Percentiles rank a stretch among this genome's conserved stretches.
Conservation (phyloP, 2,113 vertebrate species). For the Vombatus ursinus region DNA sequence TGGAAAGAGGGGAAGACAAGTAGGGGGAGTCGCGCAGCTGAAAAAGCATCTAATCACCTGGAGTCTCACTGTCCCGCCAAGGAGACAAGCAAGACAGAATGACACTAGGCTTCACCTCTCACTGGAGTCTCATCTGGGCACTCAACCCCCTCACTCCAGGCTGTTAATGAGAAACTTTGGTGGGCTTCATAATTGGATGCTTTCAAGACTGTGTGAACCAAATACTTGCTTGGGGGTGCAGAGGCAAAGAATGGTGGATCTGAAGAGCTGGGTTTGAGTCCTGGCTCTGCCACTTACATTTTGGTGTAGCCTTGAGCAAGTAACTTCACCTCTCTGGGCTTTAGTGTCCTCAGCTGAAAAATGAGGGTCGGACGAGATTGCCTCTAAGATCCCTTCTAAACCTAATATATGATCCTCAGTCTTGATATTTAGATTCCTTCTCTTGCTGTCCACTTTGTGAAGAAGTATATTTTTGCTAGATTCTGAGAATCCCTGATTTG, state of each 20-base stretch:
- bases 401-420: background rate
- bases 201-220: background rate
- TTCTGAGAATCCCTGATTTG: background rate
- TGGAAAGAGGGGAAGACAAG: background rate
- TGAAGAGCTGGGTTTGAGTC: background rate
- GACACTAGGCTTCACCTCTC: background rate
- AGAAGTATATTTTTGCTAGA: background rate
- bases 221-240: background rate
- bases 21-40: background rate
- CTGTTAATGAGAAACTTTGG: background rate
- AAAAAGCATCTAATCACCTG: background rate
- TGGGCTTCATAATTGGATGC: background rate
- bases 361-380: background rate
- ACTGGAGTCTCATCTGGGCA: background rate
- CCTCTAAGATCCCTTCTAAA: background rate
- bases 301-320: background rate
- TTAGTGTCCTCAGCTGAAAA: background rate
- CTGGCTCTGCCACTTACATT: background rate
- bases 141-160: background rate
- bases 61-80: background rate
- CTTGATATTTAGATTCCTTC: background rate
- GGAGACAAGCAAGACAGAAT: background rate
- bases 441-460: background rate
- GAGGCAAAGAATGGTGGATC: background rate
- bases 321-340: background rate